Evolutionary conservation across 1,140 invertebrate species (phyloP).

Genomic region (Meteorus sp.): DNA sequence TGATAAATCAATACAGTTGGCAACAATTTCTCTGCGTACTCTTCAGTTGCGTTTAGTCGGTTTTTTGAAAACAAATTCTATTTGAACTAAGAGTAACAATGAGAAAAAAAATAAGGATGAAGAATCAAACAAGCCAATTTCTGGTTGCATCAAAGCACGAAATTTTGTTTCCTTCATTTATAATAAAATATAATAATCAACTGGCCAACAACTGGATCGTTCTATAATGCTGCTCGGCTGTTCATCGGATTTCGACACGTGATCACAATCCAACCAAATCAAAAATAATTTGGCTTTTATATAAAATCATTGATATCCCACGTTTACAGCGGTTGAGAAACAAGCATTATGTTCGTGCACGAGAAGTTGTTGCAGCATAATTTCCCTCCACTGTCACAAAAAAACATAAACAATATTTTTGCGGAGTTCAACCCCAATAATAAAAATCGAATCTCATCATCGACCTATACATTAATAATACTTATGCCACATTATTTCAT

Average conservation of each 20-base stretch:
- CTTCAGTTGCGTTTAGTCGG: no score
- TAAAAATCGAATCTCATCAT: background rate
- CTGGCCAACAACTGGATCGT: no score
- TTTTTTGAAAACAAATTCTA: background rate
- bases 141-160: no score
- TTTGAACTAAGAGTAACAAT: background rate
- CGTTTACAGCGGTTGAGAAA: background rate
- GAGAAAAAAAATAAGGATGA: background rate
- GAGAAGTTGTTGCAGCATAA: constrained; percentile 17
- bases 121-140: no score
- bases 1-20: constrained; percentile 2
- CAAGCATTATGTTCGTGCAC: constrained; percentile 19
- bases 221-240: background rate
- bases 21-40: background rate
- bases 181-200: no score
- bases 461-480: constrained; percentile 26
- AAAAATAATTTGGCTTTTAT: constrained; percentile 19
- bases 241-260: background rate
- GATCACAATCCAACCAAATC: constrained; percentile 21
- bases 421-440: constrained; percentile 27
- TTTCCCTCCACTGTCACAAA: constrained; percentile 26
- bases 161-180: no score
- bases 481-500: constrained; percentile 30
- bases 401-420: constrained; percentile 21
- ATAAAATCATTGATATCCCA: background rate